Evolutionary conservation across 1,140 invertebrate genomes (phyloP).

Genomic region (Bombus affinis): DNA sequence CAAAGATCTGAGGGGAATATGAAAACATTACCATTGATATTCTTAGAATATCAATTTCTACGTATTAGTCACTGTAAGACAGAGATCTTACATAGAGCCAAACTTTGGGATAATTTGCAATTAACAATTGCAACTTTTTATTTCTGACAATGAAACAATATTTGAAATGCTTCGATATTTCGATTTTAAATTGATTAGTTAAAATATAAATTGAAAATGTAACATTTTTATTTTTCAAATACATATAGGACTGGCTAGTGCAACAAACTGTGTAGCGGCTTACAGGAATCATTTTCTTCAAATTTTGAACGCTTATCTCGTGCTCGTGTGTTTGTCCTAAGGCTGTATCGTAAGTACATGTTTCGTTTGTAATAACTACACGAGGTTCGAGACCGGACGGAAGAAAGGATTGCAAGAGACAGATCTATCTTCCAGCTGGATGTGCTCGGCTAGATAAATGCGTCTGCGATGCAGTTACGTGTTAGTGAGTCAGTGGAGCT

Average conservation of each 20-base stretch:
- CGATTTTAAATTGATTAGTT: neutral
- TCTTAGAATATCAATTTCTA: too few relatives aligned
- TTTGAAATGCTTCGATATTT: neutral
- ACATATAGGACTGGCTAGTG: neutral
- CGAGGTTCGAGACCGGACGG: neutral
- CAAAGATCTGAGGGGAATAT: too few relatives aligned
- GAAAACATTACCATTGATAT: too few relatives aligned
- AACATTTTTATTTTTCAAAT: neutral
- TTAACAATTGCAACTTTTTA: neutral
- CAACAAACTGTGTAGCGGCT: neutral
- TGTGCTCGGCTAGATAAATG: constrained; percentile 30
- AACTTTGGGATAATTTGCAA: neutral
- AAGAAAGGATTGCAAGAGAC: constrained; percentile 18
- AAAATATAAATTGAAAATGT: too few relatives aligned
- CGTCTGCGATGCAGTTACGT: neutral
- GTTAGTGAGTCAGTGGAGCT: constrained; percentile 37
- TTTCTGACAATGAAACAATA: neutral
- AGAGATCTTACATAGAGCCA: neutral
- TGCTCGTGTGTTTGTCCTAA: too few relatives aligned
- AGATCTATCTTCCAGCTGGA: constrained; percentile 40
- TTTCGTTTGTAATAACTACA: constrained; percentile 31
- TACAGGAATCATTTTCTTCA: neutral
- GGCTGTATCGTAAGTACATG: neutral
- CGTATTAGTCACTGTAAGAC: neutral
- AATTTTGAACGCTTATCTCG: neutral